Base-by-base conservation (phyloP, 2,797 vertebrate genomes). In the Apogon talboti region DNA sequence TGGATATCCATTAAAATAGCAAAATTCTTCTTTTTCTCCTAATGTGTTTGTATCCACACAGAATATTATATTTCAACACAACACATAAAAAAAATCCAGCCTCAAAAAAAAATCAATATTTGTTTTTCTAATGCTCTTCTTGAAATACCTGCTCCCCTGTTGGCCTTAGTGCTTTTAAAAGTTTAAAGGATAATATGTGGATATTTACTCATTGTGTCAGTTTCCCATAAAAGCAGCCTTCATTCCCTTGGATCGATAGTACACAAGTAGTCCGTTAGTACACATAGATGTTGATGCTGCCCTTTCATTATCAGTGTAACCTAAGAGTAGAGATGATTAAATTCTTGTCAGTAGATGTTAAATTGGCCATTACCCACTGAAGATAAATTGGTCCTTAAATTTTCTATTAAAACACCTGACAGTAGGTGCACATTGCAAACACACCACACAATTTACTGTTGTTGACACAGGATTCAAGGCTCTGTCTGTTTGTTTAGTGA, bases 151-250 rank as follows among this genome's bases (percentile, higher is more conserved):
- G 35, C 13, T 56, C 37, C 42, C 54, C 68, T 48, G 12, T 52
- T 76, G 71, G 60, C 69, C 74, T 61, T 45, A 0, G 43, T 61
- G 80, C 81, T 87, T 86, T 82, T 79, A 83, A 79, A 80, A 44
- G 64, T 86, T 78, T 78, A 81, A 84, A 78, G 76, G 69, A 84
- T 72, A 72, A 68, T 70, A 76, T 79, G 66, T 79, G 66, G 78
- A 88, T 88, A 80, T 90, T 88, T 90, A 89, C 85, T 90, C 82
- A 81, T 81, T 75, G 77, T 89, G 86, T 90, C 90, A 88, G 75
- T 83, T 89, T 86, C 79, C 79, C 69, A 74, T 89, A 88, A 92
- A 91, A 90, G 72, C 79, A 66, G 67, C 82, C 71, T 86, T 81
- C 46, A 69, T 82, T 84, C 54, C 38, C 13, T 11, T 3, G 51